Evolutionary conservation across 2,888 invertebrate species (phyloP), one percentile per base, ranked within the genome.

Genomic region (Drosophila mayaguana): DNA sequence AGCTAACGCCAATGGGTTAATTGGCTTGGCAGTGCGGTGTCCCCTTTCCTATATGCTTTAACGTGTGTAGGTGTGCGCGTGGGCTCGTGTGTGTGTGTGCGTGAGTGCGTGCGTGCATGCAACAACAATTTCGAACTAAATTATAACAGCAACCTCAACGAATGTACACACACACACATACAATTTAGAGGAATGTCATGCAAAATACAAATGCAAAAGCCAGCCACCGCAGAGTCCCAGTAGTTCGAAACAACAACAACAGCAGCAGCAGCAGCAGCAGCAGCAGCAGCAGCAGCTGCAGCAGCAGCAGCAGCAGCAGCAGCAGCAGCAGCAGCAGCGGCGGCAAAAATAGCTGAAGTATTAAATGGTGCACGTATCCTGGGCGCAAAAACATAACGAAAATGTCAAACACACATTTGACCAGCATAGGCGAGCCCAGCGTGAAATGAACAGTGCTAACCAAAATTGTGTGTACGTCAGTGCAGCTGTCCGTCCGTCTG

Each of bases 331-430:
- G 22, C 42, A 12, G 20, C 60, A 62, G 46, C 62, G 57, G 51
- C 56, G 61, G 62, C 70, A 70, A 59, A 56, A 63, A 60, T 48
- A 51, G 63, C 67, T 67, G 63, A 63, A 67, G 78, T 74, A 80
- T 80, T 83, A 78, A 86, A 86, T 86, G 83, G 79, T 50, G 63
- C 83, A 81, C 88, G 74, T 85, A 76, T 69, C 57, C 62, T 60
- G 5, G 54, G 61, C 62, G 80, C 28, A 65, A 48, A 75, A 86
- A 80, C 87, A 88, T 86, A 83, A 78, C 87, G 89, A 84, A 84
- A 84, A 88, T 84, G 89, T 84, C 83, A 88, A 83, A 86, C 68
- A 76, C 89, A 84, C 87, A 86, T 88, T 86, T 87, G 89, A 76
- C 89, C 87, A 86, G 8, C 67, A 63, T 42, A 57, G 62, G 53